phyloP scores from a whole-genome alignment of 2,113 vertebrate genomes.

The Myxocyprinus asiaticus region DNA sequence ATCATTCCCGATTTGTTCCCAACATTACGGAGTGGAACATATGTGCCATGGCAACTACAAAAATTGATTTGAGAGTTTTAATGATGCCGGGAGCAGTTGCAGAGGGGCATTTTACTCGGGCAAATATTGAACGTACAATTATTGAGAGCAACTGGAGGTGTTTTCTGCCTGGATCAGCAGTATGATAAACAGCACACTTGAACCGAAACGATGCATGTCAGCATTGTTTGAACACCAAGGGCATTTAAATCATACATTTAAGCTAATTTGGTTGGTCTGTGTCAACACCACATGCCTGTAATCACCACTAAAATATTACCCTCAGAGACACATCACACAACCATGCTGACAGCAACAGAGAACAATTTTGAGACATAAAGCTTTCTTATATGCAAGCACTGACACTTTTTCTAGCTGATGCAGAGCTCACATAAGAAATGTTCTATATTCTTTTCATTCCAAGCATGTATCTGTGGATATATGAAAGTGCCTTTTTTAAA shows the following conservation, averaged over 20 bases:
- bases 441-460: not conserved
- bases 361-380: too few species aligned
- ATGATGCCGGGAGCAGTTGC: constrained; percentile 25
- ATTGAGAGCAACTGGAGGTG: constrained; percentile 1
- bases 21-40: constrained; percentile 40
- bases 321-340: not conserved
- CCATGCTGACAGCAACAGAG: too few species aligned
- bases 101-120: constrained; percentile 8
- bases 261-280: constrained; percentile 35
- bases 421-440: not conserved
- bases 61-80: constrained; percentile 19
- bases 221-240: not conserved
- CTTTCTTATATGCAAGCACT: not conserved
- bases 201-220: constrained; percentile 12
- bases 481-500: too few species aligned
- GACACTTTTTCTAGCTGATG: not conserved
- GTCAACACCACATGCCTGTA: constrained; percentile 21
- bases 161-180: constrained; percentile 22
- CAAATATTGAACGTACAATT: constrained; percentile 27
- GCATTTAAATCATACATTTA: not conserved
- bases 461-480: too few species aligned
- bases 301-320: not conserved
- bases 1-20: constrained; percentile 19
- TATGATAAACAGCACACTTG: constrained; percentile 4
- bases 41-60: constrained; percentile 35